Evolutionary conservation across 2,113 vertebrate genomes (phyloP).

Genomic region (Talpa occidentalis): DNA sequence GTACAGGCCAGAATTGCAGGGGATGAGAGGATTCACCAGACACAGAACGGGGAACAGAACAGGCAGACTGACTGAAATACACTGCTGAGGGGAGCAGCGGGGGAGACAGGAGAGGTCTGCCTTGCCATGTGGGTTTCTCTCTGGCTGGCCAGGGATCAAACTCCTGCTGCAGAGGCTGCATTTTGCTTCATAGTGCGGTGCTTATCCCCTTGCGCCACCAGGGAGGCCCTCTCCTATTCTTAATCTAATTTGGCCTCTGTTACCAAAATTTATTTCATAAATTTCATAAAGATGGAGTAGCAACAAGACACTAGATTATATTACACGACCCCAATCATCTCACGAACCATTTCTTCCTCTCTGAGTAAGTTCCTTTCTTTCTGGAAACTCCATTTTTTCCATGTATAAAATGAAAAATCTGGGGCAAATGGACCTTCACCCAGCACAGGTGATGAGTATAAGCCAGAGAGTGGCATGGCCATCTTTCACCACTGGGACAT

Average conservation of each 20-base stretch:
- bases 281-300: neutral
- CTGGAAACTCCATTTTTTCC: neutral
- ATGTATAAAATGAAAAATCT: neutral
- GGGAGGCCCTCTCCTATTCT: too few relatives aligned
- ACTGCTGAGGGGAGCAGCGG: too few relatives aligned
- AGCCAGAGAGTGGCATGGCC: neutral
- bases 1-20: too few relatives aligned
- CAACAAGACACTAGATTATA: neutral
- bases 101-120: too few relatives aligned
- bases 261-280: neutral
- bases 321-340: neutral
- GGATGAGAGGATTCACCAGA: too few relatives aligned
- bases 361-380: neutral
- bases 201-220: too few relatives aligned
- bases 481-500: accelerated
- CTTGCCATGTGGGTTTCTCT: too few relatives aligned
- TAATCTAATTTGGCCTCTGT: neutral
- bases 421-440: neutral
- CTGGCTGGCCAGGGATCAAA: too few relatives aligned
- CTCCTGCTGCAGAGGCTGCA: too few relatives aligned
- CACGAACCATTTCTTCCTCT: neutral
- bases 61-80: too few relatives aligned
- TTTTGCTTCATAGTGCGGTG: too few relatives aligned
- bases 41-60: too few relatives aligned
- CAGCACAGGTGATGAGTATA: neutral